Evolutionary conservation across 1,140 invertebrate genomes (phyloP), one percentile per base, ranked within the genome.

Genomic region (Drosophila sproati): DNA sequence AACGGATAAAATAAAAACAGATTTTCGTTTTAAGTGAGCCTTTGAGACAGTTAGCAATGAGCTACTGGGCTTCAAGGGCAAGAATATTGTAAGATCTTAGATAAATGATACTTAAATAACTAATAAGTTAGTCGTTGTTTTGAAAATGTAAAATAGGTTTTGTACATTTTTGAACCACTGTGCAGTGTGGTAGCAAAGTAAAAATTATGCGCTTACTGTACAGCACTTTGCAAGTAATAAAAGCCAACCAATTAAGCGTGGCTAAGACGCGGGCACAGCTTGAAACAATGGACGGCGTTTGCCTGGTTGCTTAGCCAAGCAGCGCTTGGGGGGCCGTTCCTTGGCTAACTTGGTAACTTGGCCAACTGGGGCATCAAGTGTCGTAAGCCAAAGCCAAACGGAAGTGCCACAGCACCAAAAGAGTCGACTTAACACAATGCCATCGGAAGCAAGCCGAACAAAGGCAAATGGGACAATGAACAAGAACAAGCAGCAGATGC

Each of bases 241-340:
- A 89, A 89, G 85, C 85, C 41, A 89, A 81, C 85, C 85, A 89
- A 89, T 89, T 89, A 89, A 89, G 85, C 85, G 74, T 81, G 80
- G 80, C 85, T 70, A 85, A 90, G 86, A 74, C 77, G 71, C 80
- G 59, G 80, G 35, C 70, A 60, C 55, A 73, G 72, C 78, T 70
- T 60, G 73, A 72, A 82, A 87, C 80, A 88, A 86, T 86, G 79
- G 59, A 61, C 45, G 67, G 20, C 20, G 41, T 45, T 55, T 67
- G 71, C 55, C 51, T 39, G 37, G 60, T 35, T 60, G 66, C 51
- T 43, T 68, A 28, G 28, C n/a, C 35, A 4, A 3, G n/a, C 43
- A 12, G 31, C 5, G 55, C 52, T 29, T n/a, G 29, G 48, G 4
- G 10, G 45, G 3, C 10, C 54, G 52, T 35, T 45, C 7, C 7